Base-by-base conservation (phyloP, 2,888 invertebrate genomes). In the Ypsolopha scabrella region DNA sequence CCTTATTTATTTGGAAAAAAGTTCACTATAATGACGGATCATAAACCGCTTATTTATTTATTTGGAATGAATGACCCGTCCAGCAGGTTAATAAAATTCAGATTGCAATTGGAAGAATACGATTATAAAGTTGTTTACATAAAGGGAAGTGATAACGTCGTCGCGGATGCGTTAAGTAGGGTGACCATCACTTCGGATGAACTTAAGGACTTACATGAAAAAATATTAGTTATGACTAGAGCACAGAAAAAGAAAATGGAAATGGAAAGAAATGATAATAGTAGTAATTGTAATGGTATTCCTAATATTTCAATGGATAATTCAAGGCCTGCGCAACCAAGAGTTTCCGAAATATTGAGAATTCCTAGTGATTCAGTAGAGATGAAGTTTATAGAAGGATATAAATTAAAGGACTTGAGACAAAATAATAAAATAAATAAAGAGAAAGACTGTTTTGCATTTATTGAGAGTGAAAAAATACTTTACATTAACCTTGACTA, bases 161-260 rank as follows among this genome's bases (percentile, higher is more conserved):
- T 51, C 39, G 58, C 57, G 41, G 57, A 58, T 37, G 58, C 57
- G 9, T 55, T 56, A 44, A 55, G 55, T 10, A 52, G 55, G n/a
- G 46, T 58, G 7, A 49, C 41, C 14, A n/a, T 55, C 4, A 56
- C n/a, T n/a, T n/a, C n/a, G n/a, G n/a, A n/a, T n/a, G n/a, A n/a
- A n/a, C n/a, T n/a, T n/a, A n/a, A n/a, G 55, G 9, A 56, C 54
- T 53, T 57, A 47, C 35, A 36, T 11, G 44, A 36, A 35, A 46
- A 38, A 36, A 36, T 41, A n/a, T 51, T 50, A 11, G 44, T 57
- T 6, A 51, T 54, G 48, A 54, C 55, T 8, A 52, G 58, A 55
- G 55, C 53, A 4, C 54, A 60, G 52, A 51, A 39, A n/a, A 54
- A 50, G 39, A 41, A 37, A 39, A 1, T 51, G 1, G 41, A 52